Base-by-base conservation (phyloP, 2,888 invertebrate species). In the Drosophila mimica region DNA sequence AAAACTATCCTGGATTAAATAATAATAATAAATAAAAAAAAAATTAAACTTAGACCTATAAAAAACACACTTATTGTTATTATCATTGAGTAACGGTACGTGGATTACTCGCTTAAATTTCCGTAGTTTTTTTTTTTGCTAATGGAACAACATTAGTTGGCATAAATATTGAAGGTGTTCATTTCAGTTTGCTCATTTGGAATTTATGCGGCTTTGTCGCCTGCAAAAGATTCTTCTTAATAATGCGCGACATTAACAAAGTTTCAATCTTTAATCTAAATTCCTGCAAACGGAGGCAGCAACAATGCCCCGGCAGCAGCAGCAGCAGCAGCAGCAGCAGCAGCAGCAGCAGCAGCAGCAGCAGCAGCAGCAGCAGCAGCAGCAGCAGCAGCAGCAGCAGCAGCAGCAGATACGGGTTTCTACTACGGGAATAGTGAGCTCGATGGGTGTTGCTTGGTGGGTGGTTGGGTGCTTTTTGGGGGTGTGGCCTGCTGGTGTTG, bases 231-330 rank as follows among this genome's bases (percentile, higher is more conserved):
- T 83, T 79, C 74, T 74, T 89, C 85, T 81, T 90, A 85, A 85
- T 87, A 90, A 88, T 82, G 87, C 89, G 79, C 79, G 73, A 82
- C 90, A 90, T 87, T 88, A 90, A 87, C 88, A 83, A 89, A 90
- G 89, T 90, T 90, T 85, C 88, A 89, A 90, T 89, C 89, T 89
- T 88, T 88, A 90, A 90, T 90, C 91, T 90, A 85, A 90, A 88
- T 85, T 87, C 83, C 80, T 79, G 60, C 75, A 78, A 67, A 73
- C 76, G 75, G 25, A 3, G 25, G 56, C 72, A 71, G 28, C 54
- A 56, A 82, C 81, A 75, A 77, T 54, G 62, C 57, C 54, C 43
- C 46, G 51, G 43, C n/a, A 25, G 40, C 5, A 17, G n/a, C 20
- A n/a, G 43, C 13, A 49, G 60, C 51, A 60, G 49, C 31, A 25